phyloP scores from a whole-genome alignment of 1,140 invertebrate genomes.

The Sitophilus oryzae region DNA sequence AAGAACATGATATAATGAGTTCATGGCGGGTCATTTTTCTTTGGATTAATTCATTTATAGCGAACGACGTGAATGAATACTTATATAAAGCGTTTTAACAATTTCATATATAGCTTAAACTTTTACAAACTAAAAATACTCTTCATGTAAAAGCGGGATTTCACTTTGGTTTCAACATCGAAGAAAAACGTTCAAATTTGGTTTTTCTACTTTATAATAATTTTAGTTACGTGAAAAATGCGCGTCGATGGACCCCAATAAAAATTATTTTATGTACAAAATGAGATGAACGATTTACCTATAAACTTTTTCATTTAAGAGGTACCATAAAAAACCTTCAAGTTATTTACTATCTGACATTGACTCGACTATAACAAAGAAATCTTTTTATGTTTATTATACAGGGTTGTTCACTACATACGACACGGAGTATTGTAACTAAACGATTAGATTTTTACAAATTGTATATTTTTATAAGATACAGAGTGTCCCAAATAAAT shows the following conservation, averaged over 20 bases:
- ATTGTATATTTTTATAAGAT: too few species aligned
- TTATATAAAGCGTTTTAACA: slow-evolving; percentile 10
- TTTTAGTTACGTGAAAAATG: slow-evolving; percentile 1
- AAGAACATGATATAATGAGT: slow-evolving; percentile 20
- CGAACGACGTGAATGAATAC: slow-evolving; percentile 12
- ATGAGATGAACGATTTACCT: slow-evolving; percentile 18
- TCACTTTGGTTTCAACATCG: not conserved
- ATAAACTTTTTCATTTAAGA: too few species aligned
- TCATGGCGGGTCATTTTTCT: slow-evolving; percentile 16
- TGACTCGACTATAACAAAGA: too few species aligned
- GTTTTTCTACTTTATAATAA: slow-evolving; percentile 4
- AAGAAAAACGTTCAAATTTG: slow-evolving; percentile 3
- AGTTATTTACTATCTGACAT: too few species aligned
- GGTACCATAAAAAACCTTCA: too few species aligned
- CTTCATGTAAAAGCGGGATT: slow-evolving; percentile 4
- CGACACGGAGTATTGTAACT: too few species aligned
- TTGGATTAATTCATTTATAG: not conserved
- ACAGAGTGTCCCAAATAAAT: too few species aligned
- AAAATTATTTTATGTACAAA: slow-evolving; percentile 12
- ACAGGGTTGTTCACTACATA: too few species aligned
- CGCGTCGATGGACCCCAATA: slow-evolving; percentile 14
- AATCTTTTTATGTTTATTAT: too few species aligned
- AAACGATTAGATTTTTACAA: too few species aligned
- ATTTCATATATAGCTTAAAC: slow-evolving; percentile 6
- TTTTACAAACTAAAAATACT: not conserved